Conservation (phyloP, 2,797 vertebrate genomes). For the Manis crassicaudata region DNA sequence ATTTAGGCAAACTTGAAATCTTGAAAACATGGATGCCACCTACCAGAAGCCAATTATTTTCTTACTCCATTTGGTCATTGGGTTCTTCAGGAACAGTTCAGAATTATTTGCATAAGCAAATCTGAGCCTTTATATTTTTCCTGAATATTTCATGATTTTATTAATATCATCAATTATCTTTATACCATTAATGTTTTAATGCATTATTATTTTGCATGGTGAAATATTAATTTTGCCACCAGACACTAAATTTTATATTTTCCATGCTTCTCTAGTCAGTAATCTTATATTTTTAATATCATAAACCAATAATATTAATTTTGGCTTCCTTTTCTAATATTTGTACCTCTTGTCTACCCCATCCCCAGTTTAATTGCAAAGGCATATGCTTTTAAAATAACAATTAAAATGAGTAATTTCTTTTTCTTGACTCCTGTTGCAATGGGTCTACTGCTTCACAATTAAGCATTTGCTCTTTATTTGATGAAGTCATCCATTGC, state of each 20-base stretch:
- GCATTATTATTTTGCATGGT: neutral
- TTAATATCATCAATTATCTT: neutral
- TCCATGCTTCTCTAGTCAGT: neutral
- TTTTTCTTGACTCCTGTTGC: neutral
- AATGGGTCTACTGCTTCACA: neutral
- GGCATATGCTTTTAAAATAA: neutral
- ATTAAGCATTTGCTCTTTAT: neutral
- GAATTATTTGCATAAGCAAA: neutral
- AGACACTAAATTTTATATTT: neutral
- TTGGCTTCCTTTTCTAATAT: neutral
- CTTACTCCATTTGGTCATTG: neutral
- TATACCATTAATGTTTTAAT: neutral
- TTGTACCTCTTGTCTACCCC: neutral
- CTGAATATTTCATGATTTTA: neutral
- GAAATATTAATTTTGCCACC: neutral
- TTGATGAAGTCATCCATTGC: rapidly evolving
- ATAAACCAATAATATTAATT: neutral
- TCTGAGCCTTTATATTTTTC: neutral
- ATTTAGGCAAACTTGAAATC: neutral
- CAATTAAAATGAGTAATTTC: neutral
- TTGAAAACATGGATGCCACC: neutral
- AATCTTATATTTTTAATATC: neutral
- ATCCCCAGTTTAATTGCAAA: neutral
- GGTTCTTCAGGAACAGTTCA: neutral
- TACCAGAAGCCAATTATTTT: neutral